Evolutionary conservation across 2,113 vertebrate genomes (phyloP).

Genomic region (Hydrolagus affinis): DNA sequence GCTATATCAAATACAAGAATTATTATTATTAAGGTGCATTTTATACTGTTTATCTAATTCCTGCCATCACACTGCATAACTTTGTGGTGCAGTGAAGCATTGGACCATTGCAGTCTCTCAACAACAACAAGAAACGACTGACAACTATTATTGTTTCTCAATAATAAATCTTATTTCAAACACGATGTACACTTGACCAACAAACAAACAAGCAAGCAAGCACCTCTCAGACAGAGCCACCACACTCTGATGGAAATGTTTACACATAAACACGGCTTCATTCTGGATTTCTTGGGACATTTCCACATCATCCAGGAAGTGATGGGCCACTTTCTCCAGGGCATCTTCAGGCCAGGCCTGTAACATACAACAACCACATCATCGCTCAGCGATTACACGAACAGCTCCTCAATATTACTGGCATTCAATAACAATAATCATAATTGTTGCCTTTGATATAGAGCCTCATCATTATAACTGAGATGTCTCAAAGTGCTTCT

Average conservation of each 20-base stretch:
- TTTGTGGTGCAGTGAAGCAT: not conserved
- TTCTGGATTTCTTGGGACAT: constrained; percentile 44
- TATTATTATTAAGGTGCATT: not conserved
- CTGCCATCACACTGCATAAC: not conserved
- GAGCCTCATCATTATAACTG: too few relatives aligned
- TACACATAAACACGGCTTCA: constrained; percentile 40
- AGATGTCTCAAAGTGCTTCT: too few relatives aligned
- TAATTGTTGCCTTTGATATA: not conserved
- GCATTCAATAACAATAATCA: not conserved
- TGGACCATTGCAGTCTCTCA: not conserved
- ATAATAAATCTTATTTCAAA: not conserved
- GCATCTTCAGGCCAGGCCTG: constrained; percentile 44
- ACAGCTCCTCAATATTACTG: too few relatives aligned
- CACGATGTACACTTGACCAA: not conserved
- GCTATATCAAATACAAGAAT: too few relatives aligned
- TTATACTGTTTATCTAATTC: not conserved
- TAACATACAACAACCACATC: not conserved
- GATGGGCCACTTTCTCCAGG: constrained; percentile 47
- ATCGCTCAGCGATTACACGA: too few relatives aligned
- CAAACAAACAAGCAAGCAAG: not conserved
- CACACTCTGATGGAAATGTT: constrained; percentile 39
- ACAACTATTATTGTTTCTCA: too few relatives aligned
- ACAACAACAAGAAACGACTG: too few relatives aligned
- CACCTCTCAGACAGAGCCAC: constrained; percentile 37
- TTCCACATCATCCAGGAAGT: constrained; percentile 47